Evolutionary conservation across 2,888 invertebrate genomes (phyloP).

Genomic region (Brachyopa scutellaris): DNA sequence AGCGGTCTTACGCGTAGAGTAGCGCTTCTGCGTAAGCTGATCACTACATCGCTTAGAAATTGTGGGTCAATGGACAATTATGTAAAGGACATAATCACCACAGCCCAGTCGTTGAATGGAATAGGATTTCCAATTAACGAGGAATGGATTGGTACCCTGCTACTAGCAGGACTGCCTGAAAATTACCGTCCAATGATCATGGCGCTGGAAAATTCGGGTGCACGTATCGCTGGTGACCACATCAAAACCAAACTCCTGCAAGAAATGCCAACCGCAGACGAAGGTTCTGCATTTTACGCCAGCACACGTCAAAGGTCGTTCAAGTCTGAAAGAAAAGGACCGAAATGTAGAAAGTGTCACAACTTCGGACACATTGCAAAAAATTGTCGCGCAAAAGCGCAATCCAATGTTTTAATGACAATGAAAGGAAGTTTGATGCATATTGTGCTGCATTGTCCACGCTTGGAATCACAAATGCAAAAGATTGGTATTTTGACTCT

Average conservation of each 20-base stretch:
- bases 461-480: no score
- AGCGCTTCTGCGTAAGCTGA: conserved; percentile 17
- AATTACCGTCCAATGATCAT: no score
- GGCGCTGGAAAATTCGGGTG: conserved; percentile 9
- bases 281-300: neutral
- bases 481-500: no score
- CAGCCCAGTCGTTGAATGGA: conserved; percentile 42
- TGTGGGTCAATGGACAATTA: no score
- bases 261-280: neutral
- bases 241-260: conserved; percentile 1
- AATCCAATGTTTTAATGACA: no score
- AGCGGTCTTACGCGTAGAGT: conserved; percentile 63
- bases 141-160: conserved; percentile 49
- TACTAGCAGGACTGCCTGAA: conserved; percentile 74
- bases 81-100: no score
- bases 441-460: no score
- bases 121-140: conserved; percentile 51
- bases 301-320: neutral
- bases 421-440: neutral
- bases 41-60: conserved; percentile 42
- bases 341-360: conserved; percentile 32
- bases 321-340: conserved; percentile 13
- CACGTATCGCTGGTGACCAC: neutral
- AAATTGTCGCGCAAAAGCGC: conserved; percentile 13
- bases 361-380: conserved; percentile 51